Evolutionary conservation across 2,113 vertebrate species (phyloP).

Genomic region (Rana temporaria): DNA sequence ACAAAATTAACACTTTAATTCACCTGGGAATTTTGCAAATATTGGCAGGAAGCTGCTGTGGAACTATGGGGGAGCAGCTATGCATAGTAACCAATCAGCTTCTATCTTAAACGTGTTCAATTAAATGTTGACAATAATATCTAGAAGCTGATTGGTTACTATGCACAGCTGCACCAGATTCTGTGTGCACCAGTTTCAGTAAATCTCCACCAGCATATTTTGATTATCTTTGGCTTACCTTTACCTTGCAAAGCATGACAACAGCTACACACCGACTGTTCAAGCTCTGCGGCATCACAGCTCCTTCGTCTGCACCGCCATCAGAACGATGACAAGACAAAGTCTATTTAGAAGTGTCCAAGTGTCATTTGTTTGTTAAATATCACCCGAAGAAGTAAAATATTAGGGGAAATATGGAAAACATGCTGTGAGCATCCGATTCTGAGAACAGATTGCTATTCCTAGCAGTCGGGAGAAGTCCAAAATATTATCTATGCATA

Average conservation of each 20-base stretch:
- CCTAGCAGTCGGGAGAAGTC: conserved; percentile 55
- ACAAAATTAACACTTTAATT: too few species aligned
- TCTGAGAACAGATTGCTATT: conserved; percentile 56
- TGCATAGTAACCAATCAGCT: too few species aligned
- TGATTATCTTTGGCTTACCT: too few species aligned
- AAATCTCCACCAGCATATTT: too few species aligned
- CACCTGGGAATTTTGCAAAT: too few species aligned
- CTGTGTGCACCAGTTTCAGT: too few species aligned
- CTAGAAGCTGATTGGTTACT: too few species aligned
- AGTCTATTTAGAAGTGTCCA: conserved; percentile 38
- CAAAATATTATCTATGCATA: conserved; percentile 61
- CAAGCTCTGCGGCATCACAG: neutral
- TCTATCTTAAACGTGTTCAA: too few species aligned
- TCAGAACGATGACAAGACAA: conserved; percentile 26
- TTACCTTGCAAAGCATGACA: neutral
- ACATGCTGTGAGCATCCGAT: conserved; percentile 42
- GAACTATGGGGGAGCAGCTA: too few species aligned
- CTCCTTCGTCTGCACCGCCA: conserved; percentile 11
- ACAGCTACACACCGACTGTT: neutral
- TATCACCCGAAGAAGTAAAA: conserved; percentile 23
- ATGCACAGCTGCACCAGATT: too few species aligned
- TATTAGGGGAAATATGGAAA: conserved; percentile 43
- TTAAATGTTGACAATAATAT: too few species aligned
- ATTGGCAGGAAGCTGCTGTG: too few species aligned
- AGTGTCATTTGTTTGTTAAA: conserved; percentile 45